Base-by-base conservation (phyloP, 2,888 invertebrate genomes). In the Amorpha juglandis region DNA sequence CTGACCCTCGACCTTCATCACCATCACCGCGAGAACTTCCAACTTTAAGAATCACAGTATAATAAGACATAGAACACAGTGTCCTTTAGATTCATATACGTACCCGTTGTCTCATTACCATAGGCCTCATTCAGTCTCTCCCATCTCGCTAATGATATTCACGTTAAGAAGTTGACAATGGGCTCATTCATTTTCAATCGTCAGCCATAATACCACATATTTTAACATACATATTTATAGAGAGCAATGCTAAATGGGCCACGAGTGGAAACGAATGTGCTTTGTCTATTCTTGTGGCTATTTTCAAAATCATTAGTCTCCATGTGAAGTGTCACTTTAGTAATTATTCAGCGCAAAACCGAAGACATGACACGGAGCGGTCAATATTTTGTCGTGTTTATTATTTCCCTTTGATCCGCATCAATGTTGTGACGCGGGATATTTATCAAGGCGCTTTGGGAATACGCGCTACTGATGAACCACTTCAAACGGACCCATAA, bases 371-470 rank as follows among this genome's bases (percentile, higher is more conserved):
- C 88, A 83, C 80, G 74, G 74, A 71, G 69, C 71, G 78, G 78
- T 87, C 88, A 87, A 91, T 91, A 91, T 87, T 86, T 89, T 84
- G 81, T 84, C 78, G 73, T 83, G 79, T 91, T 92, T 91, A 92
- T 89, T 83, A 82, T 82, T 78, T 80, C 76, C 78, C 86, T 89
- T 92, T 92, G 92, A 92, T 90, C 87, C 81, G 71, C 71, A 58
- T 58, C 58, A 78, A 88, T 87, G 88, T 88, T 88, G 78, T 79
- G 72, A 75, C 71, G 72, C 66, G 75, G 72, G 78, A 82, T 78
- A 81, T 89, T 86, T 85, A 84, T 87, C 84, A 82, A 86, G 84
- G 81, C 78, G 74, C 79, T 83, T 80, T 74, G 74, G 85, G 84
- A 82, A 88, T 86, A 84, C 85, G 86, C 78, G 75, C 69, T 73